Evolutionary conservation across 2,797 vertebrate genomes (phyloP), one percentile per base, ranked within the genome.

Genomic region (Micromesistius poutassou): DNA sequence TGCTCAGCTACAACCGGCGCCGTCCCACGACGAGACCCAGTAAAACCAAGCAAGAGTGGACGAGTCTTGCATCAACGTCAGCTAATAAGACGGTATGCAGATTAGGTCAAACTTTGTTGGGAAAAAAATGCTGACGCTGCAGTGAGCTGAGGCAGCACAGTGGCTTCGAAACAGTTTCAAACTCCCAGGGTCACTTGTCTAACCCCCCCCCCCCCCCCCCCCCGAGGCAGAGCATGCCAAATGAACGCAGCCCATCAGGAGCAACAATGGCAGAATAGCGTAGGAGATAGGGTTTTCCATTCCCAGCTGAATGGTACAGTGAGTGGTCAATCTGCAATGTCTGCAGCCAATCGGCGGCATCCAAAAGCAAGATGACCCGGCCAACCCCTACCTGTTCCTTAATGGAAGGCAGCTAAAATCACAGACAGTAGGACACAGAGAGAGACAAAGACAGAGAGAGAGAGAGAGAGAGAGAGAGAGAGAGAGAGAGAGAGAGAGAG

Each of bases 31-130:
- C 46, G 36, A 50, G 22, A 50, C 46, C 19, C 19, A 14, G 46
- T 22, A 19, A 42, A 8, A 38, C 36, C 36, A 42, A 42, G 40
- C 40, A 16, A 42, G 40, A 16, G 12, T 14, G 40, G 40, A 42
- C 40, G 16, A 42, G 40, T 42, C 40, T 42, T 13, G 40, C 40
- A 42, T 42, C 40, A 42, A 16, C 40, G 10, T 42, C 62, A 28
- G 62, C 1, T 25, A 16, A 62, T 62, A 87, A 87, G 86, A 81
- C 82, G 85, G 42, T 82, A 83, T 83, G 81, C 73, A 88, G 80
- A 87, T 83, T 62, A 85, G 84, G 77, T 73, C 28, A 6, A 46
- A 14, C 22, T 35, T 77, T 80, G 38, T 71, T 6, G 73, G 76
- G 71, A 6, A 30, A 50, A 73, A 31, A 35, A 62, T 36, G 50